Percentiles rank a stretch among this genome's conserved stretches.
phyloP scores from a whole-genome alignment of 1,140 invertebrate species.

The Eueides isabella region DNA sequence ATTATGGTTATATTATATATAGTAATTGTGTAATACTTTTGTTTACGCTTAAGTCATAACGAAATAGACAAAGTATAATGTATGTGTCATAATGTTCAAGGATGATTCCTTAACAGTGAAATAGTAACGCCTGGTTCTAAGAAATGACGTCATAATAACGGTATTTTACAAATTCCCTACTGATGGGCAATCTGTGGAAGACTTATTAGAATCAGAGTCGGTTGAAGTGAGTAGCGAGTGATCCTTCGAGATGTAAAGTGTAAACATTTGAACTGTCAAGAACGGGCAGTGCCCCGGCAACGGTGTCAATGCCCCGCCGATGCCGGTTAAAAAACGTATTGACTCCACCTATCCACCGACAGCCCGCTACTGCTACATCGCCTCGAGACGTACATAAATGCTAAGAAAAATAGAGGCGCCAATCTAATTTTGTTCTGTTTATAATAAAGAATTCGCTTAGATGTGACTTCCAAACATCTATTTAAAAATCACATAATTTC shows the following conservation, averaged over 20 bases:
- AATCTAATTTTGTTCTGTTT: conserved; percentile 36
- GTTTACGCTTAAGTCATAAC: background rate
- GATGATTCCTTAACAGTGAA: conserved; percentile 24
- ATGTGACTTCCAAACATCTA: background rate
- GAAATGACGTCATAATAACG: conserved; percentile 28
- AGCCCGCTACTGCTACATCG: conserved; percentile 33
- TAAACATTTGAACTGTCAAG: conserved; percentile 82
- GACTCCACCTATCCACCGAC: conserved; percentile 67
- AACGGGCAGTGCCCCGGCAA: conserved; percentile 78
- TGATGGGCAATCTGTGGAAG: conserved; percentile 21
- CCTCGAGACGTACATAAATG: conserved; percentile 52
- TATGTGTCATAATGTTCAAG: background rate
- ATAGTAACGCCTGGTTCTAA: conserved; percentile 12
- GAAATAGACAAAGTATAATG: background rate
- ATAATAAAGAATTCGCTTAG: background rate
- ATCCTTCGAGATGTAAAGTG: conserved; percentile 72
- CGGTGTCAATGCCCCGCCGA: conserved; percentile 77
- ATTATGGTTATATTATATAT: background rate
- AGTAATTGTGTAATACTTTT: conserved; percentile 14
- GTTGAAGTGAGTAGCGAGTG: conserved; percentile 59
- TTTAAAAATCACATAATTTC: background rate
- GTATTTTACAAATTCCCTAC: conserved; percentile 34
- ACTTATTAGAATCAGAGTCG: conserved; percentile 31
- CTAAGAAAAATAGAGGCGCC: conserved; percentile 48
- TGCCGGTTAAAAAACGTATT: conserved; percentile 78